phyloP scores from a whole-genome alignment of 2,797 vertebrate species.

The Brachymystax lenok region DNA sequence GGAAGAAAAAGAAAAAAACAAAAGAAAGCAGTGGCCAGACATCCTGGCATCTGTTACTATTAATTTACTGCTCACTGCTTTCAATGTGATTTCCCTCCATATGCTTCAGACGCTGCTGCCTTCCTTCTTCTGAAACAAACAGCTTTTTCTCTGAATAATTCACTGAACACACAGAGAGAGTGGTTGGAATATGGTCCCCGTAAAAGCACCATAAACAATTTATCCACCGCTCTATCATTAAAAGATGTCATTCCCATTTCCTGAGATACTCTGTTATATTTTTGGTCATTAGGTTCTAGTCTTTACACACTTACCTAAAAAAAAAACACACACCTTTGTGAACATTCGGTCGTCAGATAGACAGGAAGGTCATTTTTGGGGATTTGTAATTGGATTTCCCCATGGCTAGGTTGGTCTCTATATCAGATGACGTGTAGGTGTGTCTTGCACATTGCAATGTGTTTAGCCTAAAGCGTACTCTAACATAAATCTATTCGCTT shows the following conservation, averaged over 20 bases:
- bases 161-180: constrained; percentile 62
- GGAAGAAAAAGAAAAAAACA: constrained; percentile 38
- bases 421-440: constrained; percentile 87
- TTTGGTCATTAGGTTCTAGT: constrained; percentile 45
- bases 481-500: constrained; percentile 61
- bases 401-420: constrained; percentile 69
- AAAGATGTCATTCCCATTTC: constrained; percentile 64
- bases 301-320: neutral
- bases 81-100: constrained; percentile 79
- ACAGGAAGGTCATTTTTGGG: constrained; percentile 64
- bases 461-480: constrained; percentile 85
- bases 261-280: constrained; percentile 61
- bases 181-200: constrained; percentile 50
- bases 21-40: constrained; percentile 76
- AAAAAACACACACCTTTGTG: constrained; percentile 13
- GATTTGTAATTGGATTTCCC: constrained; percentile 70
- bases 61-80: constrained; percentile 87
- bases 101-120: constrained; percentile 84
- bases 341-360: constrained; percentile 45
- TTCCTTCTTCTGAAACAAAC: constrained; percentile 76
- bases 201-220: constrained; percentile 81
- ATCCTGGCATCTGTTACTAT: constrained; percentile 79
- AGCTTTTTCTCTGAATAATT: constrained; percentile 82
- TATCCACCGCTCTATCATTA: constrained; percentile 76
- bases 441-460: constrained; percentile 80